Evolutionary conservation across 2,888 invertebrate genomes (phyloP), one percentile per base, ranked within the genome.

Genomic region (Choreutis nemorana): DNA sequence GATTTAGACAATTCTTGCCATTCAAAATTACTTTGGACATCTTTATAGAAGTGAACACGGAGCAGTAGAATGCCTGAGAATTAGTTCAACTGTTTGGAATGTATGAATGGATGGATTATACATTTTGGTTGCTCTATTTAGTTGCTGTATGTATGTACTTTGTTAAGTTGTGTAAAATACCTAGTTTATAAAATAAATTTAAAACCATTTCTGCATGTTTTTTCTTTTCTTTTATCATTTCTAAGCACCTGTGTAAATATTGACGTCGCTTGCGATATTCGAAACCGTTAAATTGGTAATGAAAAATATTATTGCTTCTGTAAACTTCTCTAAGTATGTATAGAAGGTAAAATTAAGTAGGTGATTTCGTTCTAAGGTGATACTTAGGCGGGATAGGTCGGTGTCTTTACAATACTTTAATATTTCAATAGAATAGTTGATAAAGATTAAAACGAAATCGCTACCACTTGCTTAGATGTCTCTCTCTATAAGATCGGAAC

Each of bases 111-210:
- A 50, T n/a, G n/a, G n/a, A n/a, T n/a, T n/a, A n/a, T n/a, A n/a
- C n/a, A 54, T 68, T 75, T 72, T 64, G 68, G 62, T 75, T 72
- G 70, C 64, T 58, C 60, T 66, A 67, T 72, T 78, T 61, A 70
- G 66, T 75, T 75, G 64, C 62, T 71, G 75, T 71, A 73, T 68
- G 70, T 71, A 68, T 63, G 73, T 77, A 73, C 73, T 75, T 77
- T 73, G 78, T 77, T 78, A 78, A 77, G 78, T 78, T 78, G 77
- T 78, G 73, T 78, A 77, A 72, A 77, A 75, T 75, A 75, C 48
- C 66, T 78, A 78, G 78, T 72, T 75, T 64, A 64, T 72, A 73
- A 50, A 53, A 70, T 72, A 67, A 73, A 72, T 61, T 58, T 60
- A 62, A 62, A 70, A 61, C 65, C 67, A 71, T 58, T 61, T 67